Percentiles rank a stretch among this genome's conserved stretches.
Evolutionary conservation across 2,113 vertebrate species (phyloP).

Genomic region (Cyanoramphus novaezelandiae): DNA sequence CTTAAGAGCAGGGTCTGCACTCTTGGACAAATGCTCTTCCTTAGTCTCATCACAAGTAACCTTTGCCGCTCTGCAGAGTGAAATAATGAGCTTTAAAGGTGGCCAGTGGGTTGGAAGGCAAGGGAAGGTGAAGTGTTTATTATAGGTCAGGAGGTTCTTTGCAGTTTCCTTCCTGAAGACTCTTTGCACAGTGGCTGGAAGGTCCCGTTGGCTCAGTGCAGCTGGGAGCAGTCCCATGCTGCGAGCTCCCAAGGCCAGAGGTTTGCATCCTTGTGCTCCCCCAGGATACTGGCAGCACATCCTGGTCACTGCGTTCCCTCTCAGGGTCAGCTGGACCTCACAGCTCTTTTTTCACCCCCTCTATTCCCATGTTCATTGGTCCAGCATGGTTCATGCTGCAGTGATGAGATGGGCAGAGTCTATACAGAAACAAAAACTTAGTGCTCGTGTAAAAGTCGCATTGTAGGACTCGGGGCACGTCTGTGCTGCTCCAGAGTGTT

Average conservation of each 20-base stretch:
- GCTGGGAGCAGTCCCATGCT: not conserved
- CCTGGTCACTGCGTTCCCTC: not conserved
- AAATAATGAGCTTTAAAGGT: not conserved
- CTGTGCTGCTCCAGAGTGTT: not conserved
- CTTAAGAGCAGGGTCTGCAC: not conserved
- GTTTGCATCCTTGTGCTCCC: not conserved
- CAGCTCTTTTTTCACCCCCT: not conserved
- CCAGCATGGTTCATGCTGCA: not conserved
- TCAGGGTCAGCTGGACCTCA: not conserved
- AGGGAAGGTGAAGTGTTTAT: not conserved
- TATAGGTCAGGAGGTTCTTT: not conserved
- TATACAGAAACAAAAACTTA: not conserved
- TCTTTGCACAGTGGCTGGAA: not conserved
- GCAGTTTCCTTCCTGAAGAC: not conserved
- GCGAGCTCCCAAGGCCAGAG: not conserved
- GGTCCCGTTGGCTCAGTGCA: fast-evolving
- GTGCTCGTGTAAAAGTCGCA: not conserved
- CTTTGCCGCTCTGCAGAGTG: not conserved
- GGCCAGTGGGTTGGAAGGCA: not conserved
- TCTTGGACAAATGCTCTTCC: not conserved
- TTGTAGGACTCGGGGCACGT: not conserved
- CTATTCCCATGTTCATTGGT: not conserved
- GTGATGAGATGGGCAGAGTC: not conserved
- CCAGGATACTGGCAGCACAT: not conserved
- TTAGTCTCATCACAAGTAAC: not conserved